Evolutionary conservation across 1,140 invertebrate species (phyloP), one percentile per base, ranked within the genome.

Genomic region (Drosophila gunungcola): DNA sequence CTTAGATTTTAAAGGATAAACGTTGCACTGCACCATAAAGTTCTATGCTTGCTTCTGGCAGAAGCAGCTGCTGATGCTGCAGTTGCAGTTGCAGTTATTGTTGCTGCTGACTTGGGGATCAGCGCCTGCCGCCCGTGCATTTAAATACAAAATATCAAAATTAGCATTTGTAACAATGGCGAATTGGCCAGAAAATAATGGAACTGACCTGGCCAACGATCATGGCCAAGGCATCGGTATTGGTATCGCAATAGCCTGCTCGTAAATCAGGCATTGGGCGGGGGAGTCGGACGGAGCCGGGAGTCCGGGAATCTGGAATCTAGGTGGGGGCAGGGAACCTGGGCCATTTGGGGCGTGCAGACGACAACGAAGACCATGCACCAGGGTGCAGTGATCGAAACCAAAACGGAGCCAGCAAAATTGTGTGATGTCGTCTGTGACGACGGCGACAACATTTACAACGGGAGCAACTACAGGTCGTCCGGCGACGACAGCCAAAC

Each of bases 161-260:
- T 89, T 89, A 89, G 84, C 84, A 89, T 89, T 89, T 90, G 85
- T 90, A 89, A 89, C 84, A 89, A 89, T 89, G 80, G 84, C 85
- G 84, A 90, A 89, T 90, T 89, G 85, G 85, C 80, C 62, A 48
- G 62, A 88, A 90, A 90, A 85, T 90, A 89, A 89, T 89, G 80
- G 84, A 75, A 80, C 84, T 89, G 84, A 88, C 84, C 84, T 85
- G 85, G 79, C 84, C 64, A 63, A 60, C 84, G 51, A 88, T 86
- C 82, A 83, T 83, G 84, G 76, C 46, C 79, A 67, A 51, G 73
- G 82, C 63, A 77, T 76, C 63, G 67, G 4, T 36, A 53, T 34
- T 36, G 45, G 68, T 46, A 77, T 70, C 51, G 39, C 29, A 10
- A 60, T 41, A 32, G 4, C 49, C 42, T 41, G 63, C 82, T 75